Percentiles rank a stretch among this genome's conserved stretches.
These are phyloP conservation scores for Benthosema pterotum DNA, from an alignment of 2,797 vertebrate genomes.

Conservation along the genomic window DNA sequence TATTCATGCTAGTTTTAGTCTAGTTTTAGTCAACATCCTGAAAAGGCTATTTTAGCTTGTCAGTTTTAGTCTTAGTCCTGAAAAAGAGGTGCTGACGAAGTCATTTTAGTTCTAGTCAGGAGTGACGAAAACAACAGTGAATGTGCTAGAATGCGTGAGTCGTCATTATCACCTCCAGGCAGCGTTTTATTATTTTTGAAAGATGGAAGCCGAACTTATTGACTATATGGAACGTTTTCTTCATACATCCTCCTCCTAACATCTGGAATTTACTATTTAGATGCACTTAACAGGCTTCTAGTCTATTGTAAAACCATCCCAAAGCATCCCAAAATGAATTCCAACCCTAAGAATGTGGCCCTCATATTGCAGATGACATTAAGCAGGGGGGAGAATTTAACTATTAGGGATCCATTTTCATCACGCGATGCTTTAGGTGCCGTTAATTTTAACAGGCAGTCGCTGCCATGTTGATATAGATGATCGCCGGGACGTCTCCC, in stretches of 20 bases:
- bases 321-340: not conserved
- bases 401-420: conserved; percentile 17
- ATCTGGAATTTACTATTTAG: not conserved
- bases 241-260: not conserved
- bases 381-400: conserved; percentile 7
- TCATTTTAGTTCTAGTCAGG: no score
- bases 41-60: no score
- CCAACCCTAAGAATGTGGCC: not conserved
- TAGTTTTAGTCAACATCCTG: no score
- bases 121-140: no score
- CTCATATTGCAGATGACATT: conserved; percentile 5
- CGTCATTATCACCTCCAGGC: not conserved
- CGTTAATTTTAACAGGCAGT: conserved; percentile 27
- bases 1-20: no score
- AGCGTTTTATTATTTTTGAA: not conserved
- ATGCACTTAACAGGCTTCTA: no score
- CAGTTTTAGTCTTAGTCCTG: no score
- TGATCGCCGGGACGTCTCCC: conserved; percentile 21
- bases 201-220: not conserved
- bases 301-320: not conserved
- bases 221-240: not conserved
- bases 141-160: not conserved
- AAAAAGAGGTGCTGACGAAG: no score
- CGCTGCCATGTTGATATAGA: conserved; percentile 34
- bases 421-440: conserved; percentile 19